Base-by-base conservation (phyloP, 2,888 invertebrate genomes). In the Leuctra nigra region DNA sequence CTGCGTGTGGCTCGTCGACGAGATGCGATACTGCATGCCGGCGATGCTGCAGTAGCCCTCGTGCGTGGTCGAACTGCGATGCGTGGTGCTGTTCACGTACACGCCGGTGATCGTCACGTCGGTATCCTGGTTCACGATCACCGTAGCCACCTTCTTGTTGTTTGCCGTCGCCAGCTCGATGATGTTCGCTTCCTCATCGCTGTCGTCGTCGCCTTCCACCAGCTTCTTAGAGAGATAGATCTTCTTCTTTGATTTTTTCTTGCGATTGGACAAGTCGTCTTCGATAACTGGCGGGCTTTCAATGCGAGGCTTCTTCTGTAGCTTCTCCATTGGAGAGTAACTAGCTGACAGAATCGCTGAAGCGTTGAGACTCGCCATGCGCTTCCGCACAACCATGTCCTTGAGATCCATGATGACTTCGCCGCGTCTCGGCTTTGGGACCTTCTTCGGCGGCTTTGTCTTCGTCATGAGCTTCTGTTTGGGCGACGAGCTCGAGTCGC, bases 351-450 rank as follows among this genome's bases (percentile, higher is more conserved):
- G 77, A 66, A 93, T 92, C 18, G 93, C 93, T 33, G 88, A 86
- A 13, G 93, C 93, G 70, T 93, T 93, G 25, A 93, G 74, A 68
- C 91, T 91, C 18, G 93, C 93, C 91, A 93, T 91, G 25, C 93
- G 80, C 69, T 92, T 93, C 64, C 87, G 81, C 14, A 91, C 91
- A 4, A 91, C 85, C 82, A 91, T 89, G 64, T 91, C 91, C 66
- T 88, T 88, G 48, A 91, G 75, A 66, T 90, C 90, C 86, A 87
- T 87, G 23, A 83, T 78, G 38, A 82, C 72, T 69, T 84, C 83
- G 55, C 76, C 77, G 63, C 80, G 74, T 60, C 78, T 80, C 54
- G 63, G 60, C n/a, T 79, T 73, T 29, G 55, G 44, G 16, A 60
- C 59, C 65, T 79, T 78, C 65, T 78, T 78, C 36, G 38, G 72